Conservation (phyloP, 35 echinoderm and acorn worm species). For the Anneissia japonica region DNA sequence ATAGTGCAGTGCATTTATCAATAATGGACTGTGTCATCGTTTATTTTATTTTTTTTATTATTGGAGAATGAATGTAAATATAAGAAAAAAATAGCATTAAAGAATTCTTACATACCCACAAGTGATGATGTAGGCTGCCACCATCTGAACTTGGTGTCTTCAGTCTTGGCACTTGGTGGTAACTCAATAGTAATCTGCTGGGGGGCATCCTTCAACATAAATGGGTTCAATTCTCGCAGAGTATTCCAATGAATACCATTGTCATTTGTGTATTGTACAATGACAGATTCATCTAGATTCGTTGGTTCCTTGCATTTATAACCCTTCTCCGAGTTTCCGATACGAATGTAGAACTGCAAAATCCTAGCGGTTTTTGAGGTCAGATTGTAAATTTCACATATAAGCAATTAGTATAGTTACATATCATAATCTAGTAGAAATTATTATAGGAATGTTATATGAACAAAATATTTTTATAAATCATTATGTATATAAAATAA, state of each 20-base stretch:
- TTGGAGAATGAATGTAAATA: no score
- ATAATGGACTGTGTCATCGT: no score
- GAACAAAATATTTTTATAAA: no score
- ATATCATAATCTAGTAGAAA: no score
- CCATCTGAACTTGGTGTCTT: constrained; percentile 74
- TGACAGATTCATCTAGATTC: constrained; percentile 51
- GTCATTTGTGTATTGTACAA: constrained; percentile 78
- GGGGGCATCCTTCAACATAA: constrained; percentile 21
- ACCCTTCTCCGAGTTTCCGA: constrained; percentile 43
- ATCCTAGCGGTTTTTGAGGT: constrained; percentile 32
- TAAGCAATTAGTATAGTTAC: no score
- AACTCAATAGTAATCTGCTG: constrained; percentile 64
- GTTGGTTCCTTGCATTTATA: constrained; percentile 40
- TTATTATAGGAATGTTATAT: no score
- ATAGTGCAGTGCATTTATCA: no score
- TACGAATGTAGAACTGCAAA: constrained; percentile 79
- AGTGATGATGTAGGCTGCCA: constrained; percentile 50
- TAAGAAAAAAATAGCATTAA: no score
- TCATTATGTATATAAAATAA: no score
- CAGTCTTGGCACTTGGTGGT: constrained; percentile 59
- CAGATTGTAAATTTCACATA: background rate
- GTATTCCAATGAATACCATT: constrained; percentile 77
- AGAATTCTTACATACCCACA: background rate
- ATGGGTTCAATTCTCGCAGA: constrained; percentile 63
- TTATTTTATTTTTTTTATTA: no score